These are phyloP conservation scores for Tringa solitaria DNA, from an alignment of 2,113 vertebrate species.

Conservation along the genomic window DNA sequence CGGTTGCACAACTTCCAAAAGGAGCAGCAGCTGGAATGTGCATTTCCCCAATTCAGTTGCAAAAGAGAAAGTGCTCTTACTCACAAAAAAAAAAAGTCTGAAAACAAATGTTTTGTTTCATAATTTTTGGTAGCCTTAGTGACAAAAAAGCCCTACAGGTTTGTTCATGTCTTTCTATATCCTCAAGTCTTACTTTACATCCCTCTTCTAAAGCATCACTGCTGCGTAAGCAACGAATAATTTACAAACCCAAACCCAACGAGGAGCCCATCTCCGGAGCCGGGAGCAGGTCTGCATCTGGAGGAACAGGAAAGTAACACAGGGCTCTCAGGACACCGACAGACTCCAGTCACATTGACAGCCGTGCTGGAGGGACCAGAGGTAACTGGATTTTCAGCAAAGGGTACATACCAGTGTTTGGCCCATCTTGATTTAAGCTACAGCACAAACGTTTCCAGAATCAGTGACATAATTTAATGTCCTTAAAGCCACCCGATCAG, in stretches of 20 bases:
- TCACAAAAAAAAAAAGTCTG: neutral
- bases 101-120: neutral
- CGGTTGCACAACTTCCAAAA: neutral
- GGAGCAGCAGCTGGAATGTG: neutral
- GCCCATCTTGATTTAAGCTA: neutral
- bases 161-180: neutral
- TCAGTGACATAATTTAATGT: neutral
- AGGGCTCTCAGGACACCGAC: accelerated
- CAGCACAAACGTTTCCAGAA: neutral
- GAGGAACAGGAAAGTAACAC: neutral
- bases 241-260: neutral
- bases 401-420: neutral
- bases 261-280: neutral
- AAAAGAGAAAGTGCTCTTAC: neutral
- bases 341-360: neutral
- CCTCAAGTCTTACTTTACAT: neutral
- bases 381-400: neutral
- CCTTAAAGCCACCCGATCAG: neutral
- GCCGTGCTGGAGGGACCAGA: neutral
- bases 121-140: neutral
- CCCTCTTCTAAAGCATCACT: neutral
- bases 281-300: neutral
- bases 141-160: neutral
- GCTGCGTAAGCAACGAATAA: neutral
- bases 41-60: neutral